Base-by-base conservation (phyloP, 2,113 vertebrate genomes). In the Paracanthobrama guichenoti region DNA sequence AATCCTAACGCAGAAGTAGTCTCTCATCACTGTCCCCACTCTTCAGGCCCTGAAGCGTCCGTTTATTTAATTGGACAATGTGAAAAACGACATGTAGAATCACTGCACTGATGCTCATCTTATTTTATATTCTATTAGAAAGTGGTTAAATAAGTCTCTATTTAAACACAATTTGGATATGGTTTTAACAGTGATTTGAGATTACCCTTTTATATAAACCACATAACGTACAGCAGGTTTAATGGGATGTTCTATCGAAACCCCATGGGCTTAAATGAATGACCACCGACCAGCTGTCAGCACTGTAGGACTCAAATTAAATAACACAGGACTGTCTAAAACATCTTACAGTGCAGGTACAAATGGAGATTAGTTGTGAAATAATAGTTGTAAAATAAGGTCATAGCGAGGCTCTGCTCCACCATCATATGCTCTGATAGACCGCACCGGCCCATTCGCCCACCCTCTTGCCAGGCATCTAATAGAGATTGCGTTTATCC, bases 401-500 rank as follows among this genome's bases (percentile, higher is more conserved):
- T 46, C 72, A 83, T 9, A 1, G 26, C 18, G 14, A 64, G 22
- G 59, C 62, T n/a, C 13, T n/a, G 26, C 60, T 80, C 46, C 48
- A 39, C 79, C 44, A 67, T 67, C 18, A n/a, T 46, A 39, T 79
- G 59, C 42, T 26, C 42, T 28, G 42, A 78, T 24, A 60, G 42
- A 50, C 59, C 18, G 11, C 59, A 26, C 42, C 60, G 28, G 26
- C 28, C 20, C 14, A 18, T 80, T 66, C 39, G 55, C 35, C 69
- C 26, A 4, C 71, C 59, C 59, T 28, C 46, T 35, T 62, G 12
- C n/a, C 62, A 26, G 74, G 66, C 79, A 72, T 87, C 31, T 71
- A 64, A 71, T 46, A 79, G 79, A 85, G 53, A 59, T 44, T 82
- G 83, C 79, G 9, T 77, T 87, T 82, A 55, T 85, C 75, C 66